Base-by-base conservation (phyloP, 2,797 vertebrate species). In the Girardinus metallicus region DNA sequence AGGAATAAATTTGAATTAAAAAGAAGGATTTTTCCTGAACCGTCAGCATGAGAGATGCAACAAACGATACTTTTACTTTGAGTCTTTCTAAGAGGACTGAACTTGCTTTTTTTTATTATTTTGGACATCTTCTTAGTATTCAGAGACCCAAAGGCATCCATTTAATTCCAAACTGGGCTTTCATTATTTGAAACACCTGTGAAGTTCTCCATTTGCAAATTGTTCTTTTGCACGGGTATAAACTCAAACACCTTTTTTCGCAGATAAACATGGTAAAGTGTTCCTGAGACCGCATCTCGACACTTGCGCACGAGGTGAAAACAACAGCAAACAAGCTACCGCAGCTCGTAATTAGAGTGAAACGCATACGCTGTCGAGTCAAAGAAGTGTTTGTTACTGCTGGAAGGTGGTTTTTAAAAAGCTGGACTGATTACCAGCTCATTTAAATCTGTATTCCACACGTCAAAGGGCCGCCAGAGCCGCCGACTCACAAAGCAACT, bases 391-490 rank as follows among this genome's bases (percentile, higher is more conserved):
- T 68, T 78, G 57, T 76, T 51, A 78, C 79, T 23, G 41, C 51
- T 10, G 74, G 36, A 26, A 23, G 43, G 73, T 0, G 5, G 47
- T 79, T 43, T 51, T 23, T 23, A 57, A 75, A 75, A 76, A 76
- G 34, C 15, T 55, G 53, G 46, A 18, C 1, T 47, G 47, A 46
- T 53, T 43, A 72, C 43, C 60, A 77, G 86, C 23, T 74, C 77
- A 79, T 53, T 53, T 80, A 75, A 49, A 76, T 85, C 49, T 77
- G 80, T 39, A 78, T 87, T 80, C 55, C 7, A 74, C 18, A 80
- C 71, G 80, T 84, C 62, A 76, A 77, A 76, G 43, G 47, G 16
- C 49, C 21, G 73, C 64, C n/a, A 34, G 70, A 79, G 46, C 82
- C 5, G 62, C 77, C 71, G 74, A 82, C 46, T 82, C 11, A 79